A percentile compares a stretch with the other conserved stretches of the same genome.
phyloP scores from a whole-genome alignment of 2,888 invertebrate genomes.

The Anoncus sp. region DNA sequence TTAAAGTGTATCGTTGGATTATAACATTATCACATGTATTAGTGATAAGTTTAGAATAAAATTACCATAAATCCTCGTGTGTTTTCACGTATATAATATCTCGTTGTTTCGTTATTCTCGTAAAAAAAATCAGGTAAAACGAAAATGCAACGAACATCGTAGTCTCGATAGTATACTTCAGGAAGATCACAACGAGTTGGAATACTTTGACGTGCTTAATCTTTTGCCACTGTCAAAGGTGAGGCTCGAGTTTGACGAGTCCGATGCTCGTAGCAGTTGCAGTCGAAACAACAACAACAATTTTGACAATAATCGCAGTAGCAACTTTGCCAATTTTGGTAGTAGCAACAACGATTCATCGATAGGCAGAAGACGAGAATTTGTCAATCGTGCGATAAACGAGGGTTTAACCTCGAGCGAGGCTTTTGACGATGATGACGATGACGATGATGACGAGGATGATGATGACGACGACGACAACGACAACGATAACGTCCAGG shows the following conservation, averaged over 20 bases:
- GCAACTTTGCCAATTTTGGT: slow-evolving; percentile 29
- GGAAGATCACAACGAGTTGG: slow-evolving; percentile 80
- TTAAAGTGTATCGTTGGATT: too few species aligned
- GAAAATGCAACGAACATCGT: slow-evolving; percentile 81
- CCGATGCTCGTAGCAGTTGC: slow-evolving; percentile 61
- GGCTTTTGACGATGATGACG: slow-evolving; percentile 50
- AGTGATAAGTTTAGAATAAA: too few species aligned
- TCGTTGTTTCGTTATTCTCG: background rate
- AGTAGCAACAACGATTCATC: slow-evolving; percentile 37
- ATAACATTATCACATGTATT: too few species aligned
- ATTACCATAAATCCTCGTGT: too few species aligned
- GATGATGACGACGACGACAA: slow-evolving; percentile 51
- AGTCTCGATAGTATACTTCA: slow-evolving; percentile 81
- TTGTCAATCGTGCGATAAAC: slow-evolving; percentile 32
- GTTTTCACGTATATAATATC: too few species aligned
- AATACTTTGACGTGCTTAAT: slow-evolving; percentile 81
- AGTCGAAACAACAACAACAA: slow-evolving; percentile 20
- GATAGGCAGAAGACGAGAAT: slow-evolving; percentile 30
- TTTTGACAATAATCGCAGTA: slow-evolving; percentile 1
- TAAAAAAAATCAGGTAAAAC: slow-evolving; percentile 77
- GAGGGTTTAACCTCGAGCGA: slow-evolving; percentile 49
- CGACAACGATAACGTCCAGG: slow-evolving; percentile 8
- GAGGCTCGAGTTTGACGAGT: slow-evolving; percentile 77
- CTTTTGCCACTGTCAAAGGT: slow-evolving; percentile 81
- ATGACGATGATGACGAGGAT: slow-evolving; percentile 47